These are phyloP conservation scores for Drepana falcataria DNA, from an alignment of 2,888 invertebrate genomes.

Conservation along the genomic window DNA sequence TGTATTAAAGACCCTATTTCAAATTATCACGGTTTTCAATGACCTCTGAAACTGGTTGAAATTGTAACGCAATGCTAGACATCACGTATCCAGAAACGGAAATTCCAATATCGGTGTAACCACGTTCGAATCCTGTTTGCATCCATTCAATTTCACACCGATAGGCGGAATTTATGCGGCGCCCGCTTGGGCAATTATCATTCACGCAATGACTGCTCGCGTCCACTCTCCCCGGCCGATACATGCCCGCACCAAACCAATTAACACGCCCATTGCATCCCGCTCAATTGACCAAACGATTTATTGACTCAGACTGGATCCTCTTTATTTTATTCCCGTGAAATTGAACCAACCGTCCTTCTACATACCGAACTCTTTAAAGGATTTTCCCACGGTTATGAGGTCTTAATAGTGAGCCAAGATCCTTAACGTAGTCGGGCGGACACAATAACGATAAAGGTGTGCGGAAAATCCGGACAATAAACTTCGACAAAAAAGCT, in stretches of 20 bases:
- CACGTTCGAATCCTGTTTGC: constrained; percentile 40
- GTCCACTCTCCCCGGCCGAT: constrained; percentile 45
- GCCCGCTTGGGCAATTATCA: constrained; percentile 63
- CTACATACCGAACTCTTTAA: constrained; percentile 20
- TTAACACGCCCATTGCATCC: constrained; percentile 70
- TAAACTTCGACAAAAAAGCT: constrained; percentile 75
- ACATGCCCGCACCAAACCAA: constrained; percentile 54
- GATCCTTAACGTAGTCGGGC: constrained; percentile 73
- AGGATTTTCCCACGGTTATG: constrained; percentile 75
- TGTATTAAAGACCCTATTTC: no score
- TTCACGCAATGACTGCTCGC: constrained; percentile 62
- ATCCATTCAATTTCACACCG: constrained; percentile 59
- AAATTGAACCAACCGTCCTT: constrained; percentile 22
- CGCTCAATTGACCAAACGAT: constrained; percentile 62
- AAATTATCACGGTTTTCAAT: background rate
- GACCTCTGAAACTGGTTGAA: background rate
- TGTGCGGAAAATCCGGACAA: constrained; percentile 77
- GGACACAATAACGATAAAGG: constrained; percentile 78
- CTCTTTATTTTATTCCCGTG: constrained; percentile 18
- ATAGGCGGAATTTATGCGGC: constrained; percentile 57
- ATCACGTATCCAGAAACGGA: constrained; percentile 10
- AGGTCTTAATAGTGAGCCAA: constrained; percentile 72
- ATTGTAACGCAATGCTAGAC: background rate
- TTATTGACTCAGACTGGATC: constrained; percentile 48
- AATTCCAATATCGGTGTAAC: constrained; percentile 1